Conservation (phyloP, 2,888 invertebrate species). For the Ectemnius continuus region DNA sequence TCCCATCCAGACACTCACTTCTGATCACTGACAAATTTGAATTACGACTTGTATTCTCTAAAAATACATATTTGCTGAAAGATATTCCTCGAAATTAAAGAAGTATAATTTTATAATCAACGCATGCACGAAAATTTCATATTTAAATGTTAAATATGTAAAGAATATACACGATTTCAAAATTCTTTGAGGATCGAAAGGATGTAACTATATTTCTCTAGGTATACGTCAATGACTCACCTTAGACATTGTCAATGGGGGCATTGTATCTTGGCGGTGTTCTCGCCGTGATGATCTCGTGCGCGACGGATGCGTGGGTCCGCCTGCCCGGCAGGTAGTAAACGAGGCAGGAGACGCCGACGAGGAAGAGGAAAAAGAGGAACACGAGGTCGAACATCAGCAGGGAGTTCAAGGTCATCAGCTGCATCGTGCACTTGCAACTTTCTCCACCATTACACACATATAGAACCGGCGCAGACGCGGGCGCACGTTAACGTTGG, state of each 20-base stretch:
- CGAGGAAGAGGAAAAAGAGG: conserved; percentile 91
- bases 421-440: conserved; percentile 83
- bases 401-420: conserved; percentile 91
- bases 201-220: too few relatives aligned
- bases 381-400: conserved; percentile 94
- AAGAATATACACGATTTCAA: too few relatives aligned
- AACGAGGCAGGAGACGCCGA: conserved; percentile 89
- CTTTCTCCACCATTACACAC: conserved; percentile 71
- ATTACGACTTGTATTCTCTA: too few relatives aligned
- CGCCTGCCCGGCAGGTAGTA: conserved; percentile 87
- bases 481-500: conserved; percentile 17
- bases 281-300: conserved; percentile 74
- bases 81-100: too few relatives aligned
- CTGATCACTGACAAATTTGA: too few relatives aligned
- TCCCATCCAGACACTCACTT: too few relatives aligned
- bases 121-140: too few relatives aligned
- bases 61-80: too few relatives aligned
- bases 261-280: conserved; percentile 68
- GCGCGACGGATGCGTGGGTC: conserved; percentile 76
- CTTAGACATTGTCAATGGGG: conserved; percentile 77
- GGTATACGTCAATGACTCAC: conserved; percentile 56
- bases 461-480: conserved; percentile 31
- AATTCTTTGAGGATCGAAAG: too few relatives aligned
- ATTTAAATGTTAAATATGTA: too few relatives aligned
- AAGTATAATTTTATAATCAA: too few relatives aligned